Evolutionary conservation across 2,113 vertebrate species (phyloP), one percentile per base, ranked within the genome.

Genomic region (Antigone vipio): DNA sequence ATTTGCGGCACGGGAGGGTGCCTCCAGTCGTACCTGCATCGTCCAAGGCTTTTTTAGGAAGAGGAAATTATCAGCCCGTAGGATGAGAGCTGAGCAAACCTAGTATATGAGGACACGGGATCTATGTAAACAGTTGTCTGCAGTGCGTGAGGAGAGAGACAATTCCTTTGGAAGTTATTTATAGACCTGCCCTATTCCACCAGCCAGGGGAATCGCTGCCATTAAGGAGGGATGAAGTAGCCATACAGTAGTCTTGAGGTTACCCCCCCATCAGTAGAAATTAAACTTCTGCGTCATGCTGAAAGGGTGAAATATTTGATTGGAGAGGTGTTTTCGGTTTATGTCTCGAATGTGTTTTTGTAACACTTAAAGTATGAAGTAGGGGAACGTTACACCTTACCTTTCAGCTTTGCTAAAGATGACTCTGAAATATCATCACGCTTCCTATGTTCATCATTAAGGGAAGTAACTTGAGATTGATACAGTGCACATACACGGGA

Each of bases 161-260:
- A 27, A 17, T 84, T 87, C 83, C 83, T 86, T 68, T 14, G 40
- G 72, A 86, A 95, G 93, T 92, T 95, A 95, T 97, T 95, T 95
- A 93, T 93, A 96, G 94, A 47, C 29, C n/a, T 32, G 79, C 66
- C 92, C 66, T 45, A 11, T 77, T 90, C 93, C 35, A 62, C 55
- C 78, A 32, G 50, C 20, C 64, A 62, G 75, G 64, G 75, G 73
- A 91, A 59, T 15, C 22, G 71, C 88, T 89, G 90, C 66, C 85
- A 6, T 82, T 21, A 15, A 42, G 56, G 76, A 12, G 2, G 45
- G 69, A 9, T 11, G 44, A 91, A 75, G 75, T 23, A 80, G 74
- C 52, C 13, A 1, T 22, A 42, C 60, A 3, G 1, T 35, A 75
- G 32, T 72, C 83, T 47, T n/a, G 73, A 93, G 89, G 84, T 95